Percentiles rank a stretch among this genome's conserved stretches.
Conservation (phyloP, 1,140 invertebrate species). For the Drosophila tsacasi region DNA sequence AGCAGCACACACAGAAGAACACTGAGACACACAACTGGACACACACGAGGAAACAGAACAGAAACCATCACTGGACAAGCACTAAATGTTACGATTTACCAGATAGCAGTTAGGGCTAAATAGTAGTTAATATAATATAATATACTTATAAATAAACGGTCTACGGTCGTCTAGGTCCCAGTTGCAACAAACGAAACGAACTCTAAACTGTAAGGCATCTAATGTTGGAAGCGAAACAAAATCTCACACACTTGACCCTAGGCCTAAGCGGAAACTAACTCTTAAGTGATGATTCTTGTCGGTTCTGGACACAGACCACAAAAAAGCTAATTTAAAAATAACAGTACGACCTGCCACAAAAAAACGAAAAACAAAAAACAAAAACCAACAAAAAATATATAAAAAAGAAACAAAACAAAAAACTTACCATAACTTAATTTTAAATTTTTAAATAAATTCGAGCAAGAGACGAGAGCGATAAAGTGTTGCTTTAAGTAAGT, state of each 20-base stretch:
- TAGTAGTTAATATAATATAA: constrained; percentile 66
- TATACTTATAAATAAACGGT: too few species aligned
- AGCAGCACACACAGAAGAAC: constrained; percentile 62
- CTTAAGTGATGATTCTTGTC: constrained; percentile 54
- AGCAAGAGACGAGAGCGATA: constrained; percentile 27
- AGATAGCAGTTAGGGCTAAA: constrained; percentile 56
- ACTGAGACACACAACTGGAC: constrained; percentile 13
- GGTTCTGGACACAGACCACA: constrained; percentile 32
- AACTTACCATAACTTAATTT: constrained; percentile 67
- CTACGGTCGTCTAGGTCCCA: constrained; percentile 68
- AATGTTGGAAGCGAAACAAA: constrained; percentile 54
- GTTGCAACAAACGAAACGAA: constrained; percentile 58
- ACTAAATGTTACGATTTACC: constrained; percentile 80
- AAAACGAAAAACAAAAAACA: constrained; percentile 16
- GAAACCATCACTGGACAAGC: constrained; percentile 53
- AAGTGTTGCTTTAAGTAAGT: constrained; percentile 78
- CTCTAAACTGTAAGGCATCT: constrained; percentile 58
- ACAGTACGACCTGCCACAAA: constrained; percentile 80
- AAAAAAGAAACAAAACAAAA: constrained; percentile 37
- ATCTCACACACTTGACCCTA: constrained; percentile 57
- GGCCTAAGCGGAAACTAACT: constrained; percentile 31
- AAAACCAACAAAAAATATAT: constrained; percentile 21
- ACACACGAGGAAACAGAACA: constrained; percentile 30
- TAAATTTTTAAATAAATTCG: constrained; percentile 67
- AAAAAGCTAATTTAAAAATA: constrained; percentile 38